Conservation (phyloP, 2,113 vertebrate species). For the Brachyhypopomus occidentalis region DNA sequence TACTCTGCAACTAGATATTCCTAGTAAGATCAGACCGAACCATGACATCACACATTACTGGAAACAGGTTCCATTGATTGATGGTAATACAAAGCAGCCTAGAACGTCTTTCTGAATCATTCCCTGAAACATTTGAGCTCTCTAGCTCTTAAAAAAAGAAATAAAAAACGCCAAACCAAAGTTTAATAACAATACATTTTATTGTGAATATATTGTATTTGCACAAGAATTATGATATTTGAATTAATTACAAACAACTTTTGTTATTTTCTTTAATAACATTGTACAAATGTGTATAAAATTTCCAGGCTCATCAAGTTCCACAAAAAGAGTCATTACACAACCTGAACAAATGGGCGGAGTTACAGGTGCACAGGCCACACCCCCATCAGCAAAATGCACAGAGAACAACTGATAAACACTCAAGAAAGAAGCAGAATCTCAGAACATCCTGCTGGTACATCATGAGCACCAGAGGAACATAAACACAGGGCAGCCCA, state of each 20-base stretch:
- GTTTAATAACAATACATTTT: slow-evolving; percentile 73
- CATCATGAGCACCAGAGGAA: slow-evolving; percentile 48
- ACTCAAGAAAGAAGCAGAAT: slow-evolving; percentile 44
- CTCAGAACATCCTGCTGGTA: slow-evolving; percentile 37
- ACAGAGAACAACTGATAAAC: slow-evolving; percentile 64
- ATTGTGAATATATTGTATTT: slow-evolving; percentile 98
- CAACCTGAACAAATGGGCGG: slow-evolving; percentile 79
- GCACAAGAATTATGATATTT: slow-evolving; percentile 94
- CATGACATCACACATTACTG: slow-evolving; percentile 45
- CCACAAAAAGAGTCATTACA: slow-evolving; percentile 89
- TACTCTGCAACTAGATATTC: slow-evolving; percentile 35
- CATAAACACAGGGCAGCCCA: slow-evolving; percentile 51
- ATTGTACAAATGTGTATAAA: slow-evolving; percentile 99
- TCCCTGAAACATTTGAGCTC: not conserved
- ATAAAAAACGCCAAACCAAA: not conserved
- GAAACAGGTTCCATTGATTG: slow-evolving; percentile 18
- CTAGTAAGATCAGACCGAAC: slow-evolving; percentile 29
- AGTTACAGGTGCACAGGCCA: slow-evolving; percentile 66
- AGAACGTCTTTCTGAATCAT: not conserved
- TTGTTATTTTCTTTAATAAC: slow-evolving; percentile 82
- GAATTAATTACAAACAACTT: slow-evolving; percentile 89
- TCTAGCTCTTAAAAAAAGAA: not conserved
- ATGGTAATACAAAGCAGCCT: slow-evolving; percentile 30
- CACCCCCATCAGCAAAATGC: slow-evolving; percentile 63
- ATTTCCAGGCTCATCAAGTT: slow-evolving; percentile 88